Percentiles rank a stretch among this genome's conserved stretches.
Evolutionary conservation across 2,113 vertebrate species (phyloP).

Genomic region (Parus major): DNA sequence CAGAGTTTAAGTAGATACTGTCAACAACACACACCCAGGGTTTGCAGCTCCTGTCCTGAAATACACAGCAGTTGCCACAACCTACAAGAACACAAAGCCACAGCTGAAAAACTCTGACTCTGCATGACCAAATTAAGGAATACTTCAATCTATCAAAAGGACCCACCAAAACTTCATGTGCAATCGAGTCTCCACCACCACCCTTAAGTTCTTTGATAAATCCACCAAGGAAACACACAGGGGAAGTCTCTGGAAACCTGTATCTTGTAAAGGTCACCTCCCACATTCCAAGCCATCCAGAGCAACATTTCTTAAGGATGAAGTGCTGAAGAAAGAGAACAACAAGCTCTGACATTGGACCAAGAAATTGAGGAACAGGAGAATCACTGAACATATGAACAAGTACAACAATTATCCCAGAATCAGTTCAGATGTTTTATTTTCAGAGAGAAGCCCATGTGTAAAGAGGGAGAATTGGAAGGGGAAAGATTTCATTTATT

Average conservation of each 20-base stretch:
- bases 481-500: background rate
- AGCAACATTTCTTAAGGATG: background rate
- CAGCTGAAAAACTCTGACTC: background rate
- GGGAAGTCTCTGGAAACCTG: background rate
- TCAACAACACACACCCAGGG: background rate
- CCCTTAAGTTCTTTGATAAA: background rate
- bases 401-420: background rate
- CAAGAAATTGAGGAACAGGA: background rate
- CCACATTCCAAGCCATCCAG: background rate
- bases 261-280: background rate
- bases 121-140: background rate
- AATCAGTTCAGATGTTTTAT: background rate
- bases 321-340: background rate
- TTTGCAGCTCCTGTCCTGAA: constrained; percentile 19
- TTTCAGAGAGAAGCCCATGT: background rate
- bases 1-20: constrained; percentile 1
- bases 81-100: background rate
- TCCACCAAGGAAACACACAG: background rate
- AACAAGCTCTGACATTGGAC: background rate
- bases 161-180: background rate
- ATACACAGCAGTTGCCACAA: background rate
- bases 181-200: background rate
- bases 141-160: background rate
- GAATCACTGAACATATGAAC: background rate
- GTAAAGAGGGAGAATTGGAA: background rate